Conservation (phyloP, 1,140 invertebrate species). For the Vanessa atalanta region DNA sequence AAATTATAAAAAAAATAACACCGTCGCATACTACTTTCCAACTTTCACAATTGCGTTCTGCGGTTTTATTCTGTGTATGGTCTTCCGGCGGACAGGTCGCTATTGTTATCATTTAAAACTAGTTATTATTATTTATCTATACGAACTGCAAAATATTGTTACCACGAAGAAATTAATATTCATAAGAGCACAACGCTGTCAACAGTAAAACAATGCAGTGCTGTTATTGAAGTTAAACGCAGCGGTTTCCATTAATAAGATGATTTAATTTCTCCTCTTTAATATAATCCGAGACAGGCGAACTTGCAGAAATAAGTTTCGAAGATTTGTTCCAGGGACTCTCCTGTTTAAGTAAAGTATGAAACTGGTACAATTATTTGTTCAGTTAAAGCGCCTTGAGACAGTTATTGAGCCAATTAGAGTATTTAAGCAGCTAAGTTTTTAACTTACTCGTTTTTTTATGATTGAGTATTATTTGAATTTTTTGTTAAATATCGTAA, state of each 20-base stretch:
- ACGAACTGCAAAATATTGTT: background rate
- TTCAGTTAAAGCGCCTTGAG: slow-evolving; percentile 25
- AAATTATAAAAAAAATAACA: too few relatives aligned
- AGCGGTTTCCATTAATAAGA: slow-evolving; percentile 26
- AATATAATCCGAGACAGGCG: slow-evolving; percentile 25
- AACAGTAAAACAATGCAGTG: background rate
- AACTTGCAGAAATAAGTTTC: slow-evolving; percentile 31
- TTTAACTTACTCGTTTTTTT: background rate
- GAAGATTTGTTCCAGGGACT: slow-evolving; percentile 30
- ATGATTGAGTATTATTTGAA: background rate
- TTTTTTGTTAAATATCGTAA: too few relatives aligned
- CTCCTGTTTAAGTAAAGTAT: slow-evolving; percentile 34
- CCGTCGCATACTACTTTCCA: too few relatives aligned
- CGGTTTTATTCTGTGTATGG: too few relatives aligned
- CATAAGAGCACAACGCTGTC: slow-evolving; percentile 1
- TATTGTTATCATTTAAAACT: too few relatives aligned
- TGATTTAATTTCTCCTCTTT: slow-evolving; percentile 24
- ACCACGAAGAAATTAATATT: background rate
- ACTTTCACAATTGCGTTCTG: too few relatives aligned
- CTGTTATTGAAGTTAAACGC: slow-evolving; percentile 4
- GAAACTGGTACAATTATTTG: slow-evolving; percentile 34
- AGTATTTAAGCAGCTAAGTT: slow-evolving; percentile 18
- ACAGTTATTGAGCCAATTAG: slow-evolving; percentile 31
- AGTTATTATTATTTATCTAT: too few relatives aligned
- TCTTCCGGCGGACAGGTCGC: too few relatives aligned